A percentile compares a stretch with the other conserved stretches of the same genome.
Conservation (phyloP, 2,797 vertebrate species). For the Molossus molossus region DNA sequence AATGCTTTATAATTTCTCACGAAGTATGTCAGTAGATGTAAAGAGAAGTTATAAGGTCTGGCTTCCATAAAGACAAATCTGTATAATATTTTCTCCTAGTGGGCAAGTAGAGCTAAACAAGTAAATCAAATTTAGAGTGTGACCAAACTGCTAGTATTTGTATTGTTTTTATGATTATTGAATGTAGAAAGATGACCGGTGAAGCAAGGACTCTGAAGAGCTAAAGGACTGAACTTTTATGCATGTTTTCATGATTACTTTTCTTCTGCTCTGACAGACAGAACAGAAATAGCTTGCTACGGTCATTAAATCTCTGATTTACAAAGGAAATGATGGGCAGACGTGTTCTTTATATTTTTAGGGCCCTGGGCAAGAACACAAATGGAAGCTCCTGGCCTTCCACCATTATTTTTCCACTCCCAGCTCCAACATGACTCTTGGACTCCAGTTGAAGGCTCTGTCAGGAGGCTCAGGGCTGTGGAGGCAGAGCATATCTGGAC, state of each 20-base stretch:
- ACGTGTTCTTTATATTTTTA: not conserved
- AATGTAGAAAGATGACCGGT: not conserved
- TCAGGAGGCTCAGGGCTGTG: not conserved
- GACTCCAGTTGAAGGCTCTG: not conserved
- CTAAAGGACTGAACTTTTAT: not conserved
- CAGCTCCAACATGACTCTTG: not conserved
- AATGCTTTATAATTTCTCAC: not conserved
- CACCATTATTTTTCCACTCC: not conserved
- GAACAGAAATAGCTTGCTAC: not conserved
- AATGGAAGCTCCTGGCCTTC: not conserved
- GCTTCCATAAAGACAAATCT: not conserved
- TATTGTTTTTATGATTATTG: not conserved
- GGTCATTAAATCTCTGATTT: not conserved
- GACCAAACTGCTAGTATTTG: not conserved
- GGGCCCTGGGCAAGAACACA: not conserved
- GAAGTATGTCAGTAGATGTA: not conserved
- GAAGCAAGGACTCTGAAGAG: not conserved
- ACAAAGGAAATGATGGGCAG: not conserved
- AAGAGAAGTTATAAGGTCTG: not conserved
- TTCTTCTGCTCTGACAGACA: not conserved
- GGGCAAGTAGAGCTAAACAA: not conserved
- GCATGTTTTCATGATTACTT: not conserved
- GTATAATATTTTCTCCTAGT: not conserved
- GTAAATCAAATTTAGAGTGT: not conserved
- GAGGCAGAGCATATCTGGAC: not conserved